These are phyloP conservation scores for Cavia aperea DNA, from an alignment of 2,113 vertebrate species.

Conservation along the genomic window DNA sequence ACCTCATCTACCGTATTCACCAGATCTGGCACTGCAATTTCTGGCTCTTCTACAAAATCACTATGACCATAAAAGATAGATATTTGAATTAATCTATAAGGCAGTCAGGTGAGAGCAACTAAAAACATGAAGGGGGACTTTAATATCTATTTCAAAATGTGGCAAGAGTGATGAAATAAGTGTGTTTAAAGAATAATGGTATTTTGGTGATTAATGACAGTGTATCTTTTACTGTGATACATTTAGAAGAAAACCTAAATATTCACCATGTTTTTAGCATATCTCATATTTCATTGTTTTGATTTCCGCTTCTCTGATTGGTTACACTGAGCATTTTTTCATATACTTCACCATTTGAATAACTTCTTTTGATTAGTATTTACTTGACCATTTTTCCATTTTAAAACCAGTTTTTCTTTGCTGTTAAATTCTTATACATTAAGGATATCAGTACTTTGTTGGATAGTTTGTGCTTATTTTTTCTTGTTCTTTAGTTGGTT, in stretches of 20 bases:
- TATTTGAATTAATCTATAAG: neutral
- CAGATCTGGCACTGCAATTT: neutral
- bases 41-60: neutral
- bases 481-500: neutral
- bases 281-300: neutral
- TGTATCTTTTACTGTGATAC: neutral
- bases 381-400: neutral
- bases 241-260: neutral
- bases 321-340: neutral
- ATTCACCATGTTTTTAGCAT: neutral
- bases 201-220: neutral
- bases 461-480: neutral
- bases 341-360: neutral
- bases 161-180: neutral
- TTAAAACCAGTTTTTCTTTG: neutral
- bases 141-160: neutral
- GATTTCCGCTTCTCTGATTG: neutral
- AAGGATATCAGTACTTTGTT: neutral
- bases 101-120: neutral
- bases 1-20: neutral
- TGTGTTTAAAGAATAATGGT: neutral
- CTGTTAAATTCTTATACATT: neutral
- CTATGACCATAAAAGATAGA: neutral
- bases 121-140: neutral
- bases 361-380: neutral